Evolutionary conservation across 1,140 invertebrate genomes (phyloP), one percentile per base, ranked within the genome.

Genomic region (Anastatus disparis): DNA sequence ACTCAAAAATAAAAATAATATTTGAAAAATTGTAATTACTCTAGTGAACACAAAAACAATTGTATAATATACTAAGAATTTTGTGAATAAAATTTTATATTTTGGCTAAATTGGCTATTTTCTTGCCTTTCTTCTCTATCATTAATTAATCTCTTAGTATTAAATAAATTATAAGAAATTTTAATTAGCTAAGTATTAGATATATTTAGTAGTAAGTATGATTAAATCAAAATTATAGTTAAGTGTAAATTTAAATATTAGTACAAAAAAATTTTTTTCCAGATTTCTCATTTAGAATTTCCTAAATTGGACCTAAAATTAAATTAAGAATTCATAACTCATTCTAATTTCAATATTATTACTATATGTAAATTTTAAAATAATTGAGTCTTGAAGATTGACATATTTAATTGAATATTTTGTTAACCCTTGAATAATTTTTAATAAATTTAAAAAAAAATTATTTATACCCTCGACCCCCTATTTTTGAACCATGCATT

Each of bases 1-100:
- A 61, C 58, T 61, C 58, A 61, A 61, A 61, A 44, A 46, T 26
- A 27, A 22, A 58, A 58, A 58, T 58, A 20, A 40, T 40, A 24
- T 8, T 24, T 20, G 15, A 44, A 15, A 44, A 10, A 44, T 44
- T 3, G 6, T 6, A 35, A 35, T 10, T 58, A 58, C 31, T n/a
- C 35, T 35, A 17, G 15, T 26, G 8, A 52, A 27, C 48, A n/a
- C 26, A 6, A 24, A 59, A 29, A 63, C 24, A n/a, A 31, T 22
- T 48, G 27, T 63, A 50, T 3, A n/a, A 48, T 50, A 24, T 3
- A 50, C 31, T 50, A 8, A 22, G 3, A 46, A 20, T 9, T 12
- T 46, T 48, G 24, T 62, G 6, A 48, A 50, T 35, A 63, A 62
- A 29, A 29, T 26, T 15, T 31, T 31, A 27, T 50, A 46, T 15